Evolutionary conservation across 2,113 vertebrate species (phyloP).

Genomic region (Mungos mungo): DNA sequence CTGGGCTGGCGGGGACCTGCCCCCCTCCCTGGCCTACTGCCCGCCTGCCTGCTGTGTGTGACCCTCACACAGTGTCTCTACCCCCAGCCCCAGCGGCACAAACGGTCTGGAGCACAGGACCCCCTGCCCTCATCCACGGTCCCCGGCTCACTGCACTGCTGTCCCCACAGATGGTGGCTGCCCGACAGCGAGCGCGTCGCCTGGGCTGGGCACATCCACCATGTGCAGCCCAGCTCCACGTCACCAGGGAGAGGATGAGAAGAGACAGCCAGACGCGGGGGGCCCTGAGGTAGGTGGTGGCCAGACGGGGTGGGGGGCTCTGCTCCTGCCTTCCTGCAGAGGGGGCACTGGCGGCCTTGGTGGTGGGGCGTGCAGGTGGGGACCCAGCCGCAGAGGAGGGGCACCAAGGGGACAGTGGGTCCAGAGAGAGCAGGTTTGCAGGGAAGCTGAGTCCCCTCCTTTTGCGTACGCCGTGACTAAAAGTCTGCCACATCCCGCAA

Average conservation of each 20-base stretch:
- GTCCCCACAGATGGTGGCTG: conserved; percentile 80
- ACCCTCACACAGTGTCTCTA: not conserved
- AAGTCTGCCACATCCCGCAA: not conserved
- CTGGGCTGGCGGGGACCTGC: not conserved
- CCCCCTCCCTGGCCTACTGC: not conserved
- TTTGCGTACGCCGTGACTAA: too few species aligned
- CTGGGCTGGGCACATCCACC: conserved; percentile 84
- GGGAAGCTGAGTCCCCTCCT: not conserved
- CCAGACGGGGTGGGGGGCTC: not conserved
- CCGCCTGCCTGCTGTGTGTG: not conserved
- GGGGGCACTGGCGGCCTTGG: not conserved
- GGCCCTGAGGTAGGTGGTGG: conserved; percentile 81
- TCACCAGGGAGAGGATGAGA: conserved; percentile 66
- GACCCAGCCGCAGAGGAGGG: not conserved
- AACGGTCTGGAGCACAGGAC: accelerated
- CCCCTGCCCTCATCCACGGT: too few species aligned
- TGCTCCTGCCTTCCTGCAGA: not conserved
- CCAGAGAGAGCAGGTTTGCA: not conserved
- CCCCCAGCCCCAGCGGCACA: not conserved
- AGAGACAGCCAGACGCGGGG: conserved; percentile 72
- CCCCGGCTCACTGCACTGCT: accelerated
- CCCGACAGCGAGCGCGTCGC: conserved; percentile 82
- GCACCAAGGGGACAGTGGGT: not conserved
- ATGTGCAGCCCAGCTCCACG: conserved; percentile 78
- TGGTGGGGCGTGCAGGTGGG: not conserved